Base-by-base conservation (phyloP, 2,113 vertebrate genomes). In the Hippocampus abdominalis region DNA sequence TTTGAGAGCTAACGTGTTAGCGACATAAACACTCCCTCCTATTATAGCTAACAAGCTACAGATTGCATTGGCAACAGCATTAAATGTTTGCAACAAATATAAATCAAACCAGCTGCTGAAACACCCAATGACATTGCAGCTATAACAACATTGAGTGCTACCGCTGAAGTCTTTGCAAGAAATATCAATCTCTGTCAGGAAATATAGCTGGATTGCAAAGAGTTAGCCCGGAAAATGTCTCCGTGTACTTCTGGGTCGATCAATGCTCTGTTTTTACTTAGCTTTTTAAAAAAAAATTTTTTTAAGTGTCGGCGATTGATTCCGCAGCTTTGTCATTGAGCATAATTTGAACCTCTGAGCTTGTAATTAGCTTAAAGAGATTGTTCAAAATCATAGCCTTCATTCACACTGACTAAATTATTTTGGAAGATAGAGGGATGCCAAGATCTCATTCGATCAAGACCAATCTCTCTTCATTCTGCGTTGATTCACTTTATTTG, bases 21-120 rank as follows among this genome's bases (percentile, higher is more conserved):
- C 20, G 49, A 51, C 49, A 48, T 48, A 18, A 18, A 49, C 48
- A 10, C 9, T 23, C 21, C n/a, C 21, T n/a, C n/a, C 11, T 54
- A 54, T 54, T 54, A n/a, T 9, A 23, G 3, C 51, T 54, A 54
- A n/a, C 51, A 54, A 23, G 51, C 21, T 54, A 21, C 51, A 54
- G 21, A n/a, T 54, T 54, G 21, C 8, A 23, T 54, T 54, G 21
- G 51, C 21, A 54, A 54, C 51, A 53, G 2, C 51, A 53, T 53
- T 23, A 25, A 57, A 15, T 29, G 13, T 27, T 29, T 59, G 23
- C 56, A 59, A 32, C 57, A 32, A 32, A 32, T 32, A 27, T 59
- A 59, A 60, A 60, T 60, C 15, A 60, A 60, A 60, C 27, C 57
- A 18, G 13, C 27, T 60, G 57, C 57, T 29, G 57, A 29, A 59